Base-by-base conservation (phyloP, 2,888 invertebrate genomes). In the Morinoia aosen region DNA sequence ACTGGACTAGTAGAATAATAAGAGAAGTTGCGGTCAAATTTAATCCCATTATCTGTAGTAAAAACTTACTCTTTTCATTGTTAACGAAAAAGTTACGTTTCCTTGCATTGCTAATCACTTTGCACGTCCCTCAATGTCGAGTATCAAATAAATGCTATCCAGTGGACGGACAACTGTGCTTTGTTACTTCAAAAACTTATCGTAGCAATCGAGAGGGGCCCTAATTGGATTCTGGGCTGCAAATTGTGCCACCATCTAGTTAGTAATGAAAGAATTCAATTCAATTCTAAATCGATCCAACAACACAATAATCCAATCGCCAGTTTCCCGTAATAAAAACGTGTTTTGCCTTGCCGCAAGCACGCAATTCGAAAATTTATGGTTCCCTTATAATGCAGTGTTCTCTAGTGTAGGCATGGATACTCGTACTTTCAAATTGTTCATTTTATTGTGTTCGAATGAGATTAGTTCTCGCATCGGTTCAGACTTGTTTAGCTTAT, bases 151-250 rank as follows among this genome's bases (percentile, higher is more conserved):
- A 76, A 25, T 76, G 76, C 76, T 8, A 76, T 33, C 19, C 76
- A 33, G 25, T 76, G 76, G 16, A 76, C 76, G 25, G 76, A 76
- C 76, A 76, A 25, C 76, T 33, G 25, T 76, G 76, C 25, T 76
- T 76, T 76, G 76, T 76, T 33, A 16, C 76, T 76, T 76, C 76
- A 33, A 76, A 76, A 76, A 76, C 76, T 33, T 76, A 76, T 76
- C 76, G 76, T 33, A 19, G 33, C 19, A 76, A 76, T 76, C 76
- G 76, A 76, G 76, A 76, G 8, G 48, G 48, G 76, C 76, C 33
- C 76, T 76, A 76, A 76, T 76, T 76, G 76, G 76, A 76, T 76
- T 76, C 76, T 76, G 76, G 76, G 76, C 76, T 33, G 76, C 76
- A 76, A 76, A 76, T 76, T 76, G 76, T 76, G 10, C 76, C 76